Base-by-base conservation (phyloP, 1,140 invertebrate species). In the Bombus superbus region DNA sequence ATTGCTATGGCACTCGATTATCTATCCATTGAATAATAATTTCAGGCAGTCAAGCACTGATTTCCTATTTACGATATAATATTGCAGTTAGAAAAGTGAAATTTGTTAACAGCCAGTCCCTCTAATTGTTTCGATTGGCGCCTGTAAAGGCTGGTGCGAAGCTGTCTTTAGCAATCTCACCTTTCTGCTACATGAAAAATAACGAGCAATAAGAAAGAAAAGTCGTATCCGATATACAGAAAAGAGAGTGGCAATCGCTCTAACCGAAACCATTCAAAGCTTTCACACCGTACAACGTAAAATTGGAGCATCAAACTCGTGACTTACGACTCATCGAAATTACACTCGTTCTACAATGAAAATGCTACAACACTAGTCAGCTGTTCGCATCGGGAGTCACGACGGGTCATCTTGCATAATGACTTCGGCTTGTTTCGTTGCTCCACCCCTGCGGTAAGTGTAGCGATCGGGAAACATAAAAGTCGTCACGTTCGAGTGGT, bases 401-500 rank as follows among this genome's bases (percentile, higher is more conserved):
- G 83, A 72, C 68, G 68, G 40, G 76, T 47, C 66, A 85, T 68
- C 66, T 72, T 80, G 83, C 83, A 72, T 69, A 78, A 83, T 68
- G 38, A 40, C 53, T n/a, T 38, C 15, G 40, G 6, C 53, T 79
- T 32, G 75, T 84, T 78, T 35, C 82, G 3, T 57, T 40, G 53
- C 53, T 38, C 76, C 83, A 80, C 53, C 74, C 44, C 40, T 28
- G 25, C 6, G 64, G 38, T 47, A 83, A 81, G 64, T 74, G 47
- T 81, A 82, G 72, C 88, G 86, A 89, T 89, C 85, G 83, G 88
- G 88, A 86, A 89, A 86, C 81, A 89, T 76, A 82, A 89, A 89
- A 89, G 85, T 89, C 88, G 87, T 89, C 88, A 86, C 88, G 88
- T 89, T 81, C 76, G 83, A 89, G 89, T 82, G 85, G 22, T n/a